Evolutionary conservation across 2,888 invertebrate genomes (phyloP).

Genomic region (Pocota personata): DNA sequence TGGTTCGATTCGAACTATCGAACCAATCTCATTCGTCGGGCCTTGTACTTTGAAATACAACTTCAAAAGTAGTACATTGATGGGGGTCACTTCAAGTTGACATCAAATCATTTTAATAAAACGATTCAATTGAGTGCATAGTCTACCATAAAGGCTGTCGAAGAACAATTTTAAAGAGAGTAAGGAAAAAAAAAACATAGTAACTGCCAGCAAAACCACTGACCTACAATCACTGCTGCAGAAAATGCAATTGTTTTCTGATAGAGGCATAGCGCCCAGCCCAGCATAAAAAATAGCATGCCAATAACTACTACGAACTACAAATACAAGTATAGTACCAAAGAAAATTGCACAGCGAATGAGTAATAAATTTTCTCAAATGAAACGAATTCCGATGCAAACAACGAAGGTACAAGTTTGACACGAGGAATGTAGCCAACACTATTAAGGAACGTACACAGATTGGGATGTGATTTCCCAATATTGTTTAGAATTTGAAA

Average conservation of each 20-base stretch:
- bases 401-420: not conserved
- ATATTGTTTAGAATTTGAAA: conserved; percentile 48
- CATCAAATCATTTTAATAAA: conserved; percentile 57
- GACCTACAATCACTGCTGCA: conserved; percentile 56
- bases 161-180: conserved; percentile 30
- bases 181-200: conserved; percentile 8
- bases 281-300: conserved; percentile 24
- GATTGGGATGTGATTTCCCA: conserved; percentile 61
- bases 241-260: conserved; percentile 61
- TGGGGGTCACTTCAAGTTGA: conserved; percentile 53
- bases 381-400: conserved; percentile 19
- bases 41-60: conserved; percentile 33
- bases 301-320: not conserved
- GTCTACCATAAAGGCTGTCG: conserved; percentile 25
- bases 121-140: conserved; percentile 42
- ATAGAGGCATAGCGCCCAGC: conserved; percentile 26
- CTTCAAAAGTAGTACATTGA: conserved; percentile 36
- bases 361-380: conserved; percentile 20
- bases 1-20: not conserved
- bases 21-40: not conserved
- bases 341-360: conserved; percentile 41
- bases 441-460: conserved; percentile 4
- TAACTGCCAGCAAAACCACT: conserved; percentile 56
- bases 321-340: not conserved
- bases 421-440: conserved; percentile 14